Base-by-base conservation (phyloP, 2,888 invertebrate genomes). In the Drosophila dives region DNA sequence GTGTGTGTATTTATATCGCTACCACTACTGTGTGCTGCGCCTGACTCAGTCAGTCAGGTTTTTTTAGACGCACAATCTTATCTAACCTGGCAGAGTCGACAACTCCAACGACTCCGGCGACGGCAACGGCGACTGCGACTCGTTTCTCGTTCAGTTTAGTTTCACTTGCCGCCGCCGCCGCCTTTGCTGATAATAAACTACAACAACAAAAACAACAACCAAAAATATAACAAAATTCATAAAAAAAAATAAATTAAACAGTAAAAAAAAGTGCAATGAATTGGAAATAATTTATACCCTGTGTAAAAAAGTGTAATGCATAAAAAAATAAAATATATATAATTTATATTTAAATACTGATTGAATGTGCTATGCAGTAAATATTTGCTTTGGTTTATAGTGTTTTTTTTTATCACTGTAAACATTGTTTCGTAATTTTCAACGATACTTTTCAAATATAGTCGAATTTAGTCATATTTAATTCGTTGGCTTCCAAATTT, bases 51-150 rank as follows among this genome's bases (percentile, higher is more conserved):
- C 89, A 75, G 89, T 80, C 89, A 75, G 83, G 86, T 88, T 88
- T 88, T 88, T 88, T 80, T 76, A 86, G 80, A 86, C 77, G 75
- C 84, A 90, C 86, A 90, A 90, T 90, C 86, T 87, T 87, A 87
- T 87, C 86, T 89, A 86, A 90, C 86, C 72, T 86, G 86, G 76
- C 86, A 75, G 71, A 64, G 72, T 61, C 83, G 65, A 72, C 75
- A 76, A 79, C 81, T 61, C 53, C 65, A 65, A 73, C n/a, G 29
- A 29, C 29, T 29, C 29, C 79, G 59, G 64, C 56, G 53, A 65
- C 77, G 49, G 66, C 77, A 76, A 74, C 79, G 69, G 69, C 75
- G 79, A 78, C 79, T 71, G 69, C 75, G 79, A 78, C 85, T 83
- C 75, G 68, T 75, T 86, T 72, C 60, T 36, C 38, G 64, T 70